Evolutionary conservation across 1,140 invertebrate species (phyloP), one percentile per base, ranked within the genome.

Genomic region (Diorhabda carinulata): DNA sequence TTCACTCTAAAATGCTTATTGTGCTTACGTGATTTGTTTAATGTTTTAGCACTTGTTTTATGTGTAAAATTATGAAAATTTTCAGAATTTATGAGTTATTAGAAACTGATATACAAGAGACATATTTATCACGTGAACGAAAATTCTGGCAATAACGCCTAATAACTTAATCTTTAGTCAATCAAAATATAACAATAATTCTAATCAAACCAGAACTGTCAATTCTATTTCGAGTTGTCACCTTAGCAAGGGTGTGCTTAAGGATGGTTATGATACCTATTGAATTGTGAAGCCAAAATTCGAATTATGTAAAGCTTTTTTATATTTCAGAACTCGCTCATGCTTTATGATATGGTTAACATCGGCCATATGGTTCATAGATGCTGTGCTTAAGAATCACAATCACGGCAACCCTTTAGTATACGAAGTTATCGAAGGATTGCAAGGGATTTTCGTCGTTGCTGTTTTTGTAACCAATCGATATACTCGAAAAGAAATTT

Each of bases 341-440:
- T 60, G 60, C 58, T 66, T 10, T 61, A n/a, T 64, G 62, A 60
- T 69, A n/a, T 56, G 64, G 67, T 43, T 61, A 43, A 72, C 60
- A 41, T 47, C 62, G 5, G 42, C 62, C 25, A 66, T 69, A 47
- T 47, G 59, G 45, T 57, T 68, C 7, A 66, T 69, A 8, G 56
- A 61, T 56, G 8, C 65, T 8, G 56, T 60, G 8, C 5, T 60
- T 25, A 67, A 52, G 8, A 42, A 60, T 25, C 4, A 5, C 7
- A 44, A 8, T n/a, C 6, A 43, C 25, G 65, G 43, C 40, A 67
- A 60, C 42, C 58, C 43, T 8, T 57, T 57, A n/a, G 58, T 60
- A 42, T 60, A 8, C 25, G 65, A 67, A 41, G 10, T 59, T 40
- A 59, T 67, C 9, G 65, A 67, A 67, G 57, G 52, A n/a, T 43